phyloP scores from a whole-genome alignment of 2,888 invertebrate genomes.

The Platycheirus albimanus region DNA sequence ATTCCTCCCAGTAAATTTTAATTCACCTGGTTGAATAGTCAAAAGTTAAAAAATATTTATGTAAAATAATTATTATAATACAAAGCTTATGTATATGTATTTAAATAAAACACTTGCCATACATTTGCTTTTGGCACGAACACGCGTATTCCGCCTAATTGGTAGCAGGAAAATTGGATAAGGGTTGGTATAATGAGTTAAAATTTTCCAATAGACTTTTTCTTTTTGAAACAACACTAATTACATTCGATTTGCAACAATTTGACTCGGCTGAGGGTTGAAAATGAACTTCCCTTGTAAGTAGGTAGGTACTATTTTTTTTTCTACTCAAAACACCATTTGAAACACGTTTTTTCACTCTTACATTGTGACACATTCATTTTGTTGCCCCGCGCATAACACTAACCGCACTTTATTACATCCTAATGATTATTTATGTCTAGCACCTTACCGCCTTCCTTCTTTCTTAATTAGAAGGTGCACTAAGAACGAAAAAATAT shows the following conservation, averaged over 20 bases:
- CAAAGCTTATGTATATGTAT: too few relatives aligned
- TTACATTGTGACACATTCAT: constrained; percentile 18
- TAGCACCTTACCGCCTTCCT: constrained; percentile 1
- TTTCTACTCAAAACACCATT: too few relatives aligned
- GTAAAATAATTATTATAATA: too few relatives aligned
- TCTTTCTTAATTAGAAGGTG: constrained; percentile 23
- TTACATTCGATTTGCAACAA: constrained; percentile 54
- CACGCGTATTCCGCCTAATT: constrained; percentile 55
- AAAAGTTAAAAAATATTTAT: too few relatives aligned
- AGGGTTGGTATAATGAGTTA: constrained; percentile 7
- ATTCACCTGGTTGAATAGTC: too few relatives aligned
- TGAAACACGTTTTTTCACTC: constrained; percentile 17
- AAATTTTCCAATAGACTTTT: constrained; percentile 31
- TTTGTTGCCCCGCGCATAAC: neutral
- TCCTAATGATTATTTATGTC: constrained; percentile 17
- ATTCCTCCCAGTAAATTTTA: too few relatives aligned
- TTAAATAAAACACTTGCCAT: constrained; percentile 35
- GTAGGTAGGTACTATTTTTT: neutral
- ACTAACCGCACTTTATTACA: constrained; percentile 17
- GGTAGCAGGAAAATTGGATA: neutral
- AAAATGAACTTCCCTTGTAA: constrained; percentile 7
- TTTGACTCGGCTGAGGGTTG: constrained; percentile 16
- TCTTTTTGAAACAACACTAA: constrained; percentile 43
- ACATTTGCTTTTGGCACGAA: constrained; percentile 21
- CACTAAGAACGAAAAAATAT: neutral